phyloP scores from a whole-genome alignment of 2,888 invertebrate species.

The Globia sparganii region DNA sequence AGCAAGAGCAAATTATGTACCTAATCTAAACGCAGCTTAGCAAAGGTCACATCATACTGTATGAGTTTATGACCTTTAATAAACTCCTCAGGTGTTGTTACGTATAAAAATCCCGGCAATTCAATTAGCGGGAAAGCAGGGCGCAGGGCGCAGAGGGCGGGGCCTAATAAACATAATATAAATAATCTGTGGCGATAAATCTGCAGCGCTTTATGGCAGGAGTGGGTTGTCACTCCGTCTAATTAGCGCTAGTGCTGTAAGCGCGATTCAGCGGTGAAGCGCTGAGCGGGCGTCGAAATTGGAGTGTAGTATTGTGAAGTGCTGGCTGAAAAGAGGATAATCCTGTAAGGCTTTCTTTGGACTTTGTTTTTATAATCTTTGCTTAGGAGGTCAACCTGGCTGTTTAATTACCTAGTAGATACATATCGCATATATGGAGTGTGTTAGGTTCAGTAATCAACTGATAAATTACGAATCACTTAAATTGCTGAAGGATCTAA shows the following conservation, averaged over 20 bases:
- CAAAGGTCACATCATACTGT: constrained; percentile 55
- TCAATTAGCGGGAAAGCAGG: constrained; percentile 89
- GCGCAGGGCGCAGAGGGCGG: constrained; percentile 81
- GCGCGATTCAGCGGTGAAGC: constrained; percentile 71
- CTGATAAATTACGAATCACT: neutral
- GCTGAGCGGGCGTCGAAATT: constrained; percentile 55
- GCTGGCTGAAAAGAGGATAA: constrained; percentile 20
- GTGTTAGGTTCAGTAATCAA: neutral
- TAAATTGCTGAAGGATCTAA: neutral
- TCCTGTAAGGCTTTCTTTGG: constrained; percentile 4
- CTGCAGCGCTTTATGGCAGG: constrained; percentile 90
- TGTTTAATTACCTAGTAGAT: neutral
- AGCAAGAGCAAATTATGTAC: constrained; percentile 46
- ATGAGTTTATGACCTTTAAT: constrained; percentile 66
- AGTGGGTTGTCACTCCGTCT: constrained; percentile 90
- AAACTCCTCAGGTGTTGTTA: constrained; percentile 83
- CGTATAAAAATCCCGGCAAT: constrained; percentile 88
- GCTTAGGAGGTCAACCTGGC: neutral
- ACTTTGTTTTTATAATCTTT: neutral
- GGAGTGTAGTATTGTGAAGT: constrained; percentile 51
- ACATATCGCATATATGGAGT: neutral
- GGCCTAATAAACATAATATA: constrained; percentile 90
- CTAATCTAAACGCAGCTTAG: constrained; percentile 51
- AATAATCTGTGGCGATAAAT: constrained; percentile 90
- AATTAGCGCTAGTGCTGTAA: constrained; percentile 87